Base-by-base conservation (phyloP, 2,888 invertebrate genomes). In the Andrena chrysosceles region DNA sequence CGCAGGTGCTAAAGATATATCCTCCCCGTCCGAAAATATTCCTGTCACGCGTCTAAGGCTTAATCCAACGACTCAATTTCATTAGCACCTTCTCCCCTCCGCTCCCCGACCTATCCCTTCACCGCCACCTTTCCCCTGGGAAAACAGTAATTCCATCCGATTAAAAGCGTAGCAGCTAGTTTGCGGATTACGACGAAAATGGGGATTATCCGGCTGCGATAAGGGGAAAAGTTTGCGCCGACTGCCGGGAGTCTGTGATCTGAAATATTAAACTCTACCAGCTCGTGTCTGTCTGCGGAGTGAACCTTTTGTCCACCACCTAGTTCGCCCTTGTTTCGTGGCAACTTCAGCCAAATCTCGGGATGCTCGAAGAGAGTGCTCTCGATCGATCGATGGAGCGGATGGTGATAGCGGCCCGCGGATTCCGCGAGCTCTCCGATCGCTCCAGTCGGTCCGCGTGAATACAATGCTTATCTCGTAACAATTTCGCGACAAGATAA, bases 21-120 rank as follows among this genome's bases (percentile, higher is more conserved):
- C 3, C 20, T 52, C 16, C n/a, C 20, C 16, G 33, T 4, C 35
- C n/a, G n/a, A 26, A 54, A 62, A n/a, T 54, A 63, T 75, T 23
- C 62, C 26, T 20, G 29, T 54, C 75, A 29, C 52, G 62, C 35
- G 60, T 62, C 42, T 6, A 23, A 2, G 16, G 69, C 42, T 62
- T 54, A 31, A 76, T 62, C 62, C 68, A 35, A n/a, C 69, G 49
- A 70, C 69, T 62, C 52, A 70, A 70, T 75, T 75, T 70, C 75
- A 62, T 75, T 62, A 62, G 20, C 52, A 13, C 60, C 35, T 35
- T 69, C 49, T 13, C 1, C 10, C 31, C 49, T 2, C 31, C 66
- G 49, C 8, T 16, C 29, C 31, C 31, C 49, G 16, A 42, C 10
- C 10, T 2, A 2, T 7, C 42, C 64, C 1, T 52, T 23, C 64